Base-by-base conservation (phyloP, 2,113 vertebrate genomes). In the Micronisus gabar region DNA sequence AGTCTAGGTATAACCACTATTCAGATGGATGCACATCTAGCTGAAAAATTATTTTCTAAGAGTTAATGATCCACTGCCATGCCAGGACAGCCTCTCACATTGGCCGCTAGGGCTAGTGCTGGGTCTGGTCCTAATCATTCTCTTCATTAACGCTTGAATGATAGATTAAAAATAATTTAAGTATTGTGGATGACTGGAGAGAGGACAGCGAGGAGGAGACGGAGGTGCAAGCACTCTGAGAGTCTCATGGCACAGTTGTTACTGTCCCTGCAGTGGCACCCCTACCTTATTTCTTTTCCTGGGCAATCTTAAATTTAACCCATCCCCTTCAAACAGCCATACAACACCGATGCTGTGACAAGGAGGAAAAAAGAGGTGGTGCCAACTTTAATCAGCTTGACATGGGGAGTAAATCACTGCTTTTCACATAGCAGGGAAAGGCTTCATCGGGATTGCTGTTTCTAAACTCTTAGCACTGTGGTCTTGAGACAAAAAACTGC, bases 401-500 rank as follows among this genome's bases (percentile, higher is more conserved):
- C 5, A 2, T 10, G 27, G n/a, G 27, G 36, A 66, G 21, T 26
- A 65, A 78, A 93, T 25, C 78, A 10, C 38, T 55, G n/a, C 38
- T 88, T 67, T 72, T 59, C 87, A 76, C 0, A 0, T 8, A 29
- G 59, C 34, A 74, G 38, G 47, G 41, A 62, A 74, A 74, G 56
- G 43, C 25, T 65, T 63, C 40, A 4, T 16, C 0, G 0, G 36
- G 50, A 78, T 9, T 47, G 38, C 27, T 2, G 0, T n/a, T 75
- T 82, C 61, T 58, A 12, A 82, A 66, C 41, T 48, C 17, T 1
- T 0, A 41, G 61, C 23, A 5, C 59, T 43, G 68, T 23, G 73
- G 18, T 65, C 81, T 30, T 26, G 41, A 87, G 62, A 59, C 10
- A 62, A 48, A 56, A 47, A 68, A 8, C 12, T 19, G 52, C 45